Conservation (phyloP, 2,797 vertebrate genomes). For the Periparus ater region DNA sequence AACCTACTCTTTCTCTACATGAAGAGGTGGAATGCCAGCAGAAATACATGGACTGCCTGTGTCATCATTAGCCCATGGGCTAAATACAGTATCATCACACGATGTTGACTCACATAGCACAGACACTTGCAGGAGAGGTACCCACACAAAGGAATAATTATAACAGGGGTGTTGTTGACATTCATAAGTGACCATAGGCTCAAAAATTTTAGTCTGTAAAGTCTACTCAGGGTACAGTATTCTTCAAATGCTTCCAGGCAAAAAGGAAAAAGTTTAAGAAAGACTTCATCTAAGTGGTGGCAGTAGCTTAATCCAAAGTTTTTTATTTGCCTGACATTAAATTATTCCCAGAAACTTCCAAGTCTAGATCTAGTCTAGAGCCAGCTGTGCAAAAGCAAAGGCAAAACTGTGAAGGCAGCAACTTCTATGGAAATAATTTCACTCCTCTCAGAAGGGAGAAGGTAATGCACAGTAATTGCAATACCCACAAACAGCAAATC, state of each 20-base stretch:
- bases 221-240: neutral
- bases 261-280: neutral
- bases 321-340: neutral
- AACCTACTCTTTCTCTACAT: neutral
- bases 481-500: conserved; percentile 67
- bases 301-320: neutral
- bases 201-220: neutral
- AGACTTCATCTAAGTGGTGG: neutral
- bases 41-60: neutral
- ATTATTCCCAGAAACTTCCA: conserved; percentile 8
- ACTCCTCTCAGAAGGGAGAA: conserved; percentile 52
- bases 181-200: neutral
- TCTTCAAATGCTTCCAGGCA: neutral
- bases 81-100: neutral
- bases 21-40: neutral
- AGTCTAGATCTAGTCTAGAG: conserved; percentile 64
- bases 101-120: neutral
- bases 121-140: neutral
- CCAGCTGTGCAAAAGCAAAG: conserved; percentile 55
- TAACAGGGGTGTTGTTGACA: neutral
- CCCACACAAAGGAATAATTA: neutral
- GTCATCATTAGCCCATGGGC: neutral
- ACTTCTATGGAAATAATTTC: conserved; percentile 60
- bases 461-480: conserved; percentile 69
- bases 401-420: conserved; percentile 49